Percentiles rank a stretch among this genome's conserved stretches.
Conservation (phyloP, 2,888 invertebrate species). For the Ochlodes sylvanus region DNA sequence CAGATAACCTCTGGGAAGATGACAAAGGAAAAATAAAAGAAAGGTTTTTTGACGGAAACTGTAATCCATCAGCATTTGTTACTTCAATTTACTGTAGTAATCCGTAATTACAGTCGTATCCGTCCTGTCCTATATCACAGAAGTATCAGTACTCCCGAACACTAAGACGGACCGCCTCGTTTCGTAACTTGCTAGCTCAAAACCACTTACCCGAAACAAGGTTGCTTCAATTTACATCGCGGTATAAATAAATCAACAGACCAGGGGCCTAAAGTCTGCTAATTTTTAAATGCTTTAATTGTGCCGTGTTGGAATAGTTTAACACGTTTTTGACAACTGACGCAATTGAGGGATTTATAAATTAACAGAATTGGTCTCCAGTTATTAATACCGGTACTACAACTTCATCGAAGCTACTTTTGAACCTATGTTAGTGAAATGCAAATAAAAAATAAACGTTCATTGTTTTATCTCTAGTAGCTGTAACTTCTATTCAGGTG, state of each 20-base stretch:
- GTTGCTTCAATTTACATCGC: background rate
- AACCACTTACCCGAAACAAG: background rate
- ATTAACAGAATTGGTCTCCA: no score
- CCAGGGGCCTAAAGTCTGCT: no score
- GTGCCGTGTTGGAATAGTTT: no score
- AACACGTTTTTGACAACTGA: no score
- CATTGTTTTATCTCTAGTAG: constrained; percentile 20
- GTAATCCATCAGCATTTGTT: no score
- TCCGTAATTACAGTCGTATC: background rate
- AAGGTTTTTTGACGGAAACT: no score
- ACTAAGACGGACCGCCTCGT: background rate
- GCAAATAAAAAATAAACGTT: constrained; percentile 21
- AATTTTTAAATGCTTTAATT: no score
- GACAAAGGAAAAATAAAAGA: no score
- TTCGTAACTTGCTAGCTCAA: background rate
- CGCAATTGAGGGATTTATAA: no score
- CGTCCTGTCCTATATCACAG: background rate
- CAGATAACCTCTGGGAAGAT: background rate
- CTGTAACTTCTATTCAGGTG: constrained; percentile 12
- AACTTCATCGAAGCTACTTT: no score
- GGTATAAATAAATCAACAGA: background rate
- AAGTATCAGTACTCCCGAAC: background rate
- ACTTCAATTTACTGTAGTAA: background rate
- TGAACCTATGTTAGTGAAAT: constrained; percentile 3
- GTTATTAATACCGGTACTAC: background rate